These are phyloP conservation scores for Clarias macrocephalus DNA, from an alignment of 2,113 vertebrate species.

Conservation along the genomic window DNA sequence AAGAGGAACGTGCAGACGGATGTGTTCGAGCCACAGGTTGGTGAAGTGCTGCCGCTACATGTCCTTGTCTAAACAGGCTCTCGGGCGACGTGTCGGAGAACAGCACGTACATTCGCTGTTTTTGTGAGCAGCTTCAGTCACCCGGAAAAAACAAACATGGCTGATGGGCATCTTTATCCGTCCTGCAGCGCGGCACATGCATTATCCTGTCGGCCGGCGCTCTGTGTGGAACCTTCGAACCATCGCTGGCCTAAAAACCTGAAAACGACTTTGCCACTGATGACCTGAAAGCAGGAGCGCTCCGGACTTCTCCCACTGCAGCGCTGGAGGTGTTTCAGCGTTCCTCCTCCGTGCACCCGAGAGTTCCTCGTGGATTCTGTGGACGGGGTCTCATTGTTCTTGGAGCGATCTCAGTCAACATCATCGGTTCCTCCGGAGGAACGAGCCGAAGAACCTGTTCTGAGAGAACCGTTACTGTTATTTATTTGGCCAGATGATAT, in stretches of 20 bases:
- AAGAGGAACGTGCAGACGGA: background rate
- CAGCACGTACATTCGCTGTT: background rate
- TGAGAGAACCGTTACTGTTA: background rate
- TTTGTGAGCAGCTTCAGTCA: conserved; percentile 36
- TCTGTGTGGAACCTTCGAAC: conserved; percentile 37
- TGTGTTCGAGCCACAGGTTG: conserved; percentile 30
- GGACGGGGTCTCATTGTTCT: background rate
- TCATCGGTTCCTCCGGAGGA: background rate
- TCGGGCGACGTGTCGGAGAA: conserved; percentile 13
- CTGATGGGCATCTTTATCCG: conserved; percentile 56
- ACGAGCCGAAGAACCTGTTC: background rate
- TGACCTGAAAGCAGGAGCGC: background rate
- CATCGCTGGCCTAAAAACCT: conserved; percentile 49
- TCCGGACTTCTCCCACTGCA: background rate
- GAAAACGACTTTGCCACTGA: conserved; percentile 60
- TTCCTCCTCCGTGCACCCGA: background rate
- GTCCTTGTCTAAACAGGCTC: conserved; percentile 35
- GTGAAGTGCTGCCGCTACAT: conserved; percentile 3
- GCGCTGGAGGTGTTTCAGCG: background rate
- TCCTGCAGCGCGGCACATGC: conserved; percentile 51
- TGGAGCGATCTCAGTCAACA: background rate
- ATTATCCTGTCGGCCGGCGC: conserved; percentile 48
- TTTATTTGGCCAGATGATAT: background rate
- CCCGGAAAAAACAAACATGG: conserved; percentile 45
- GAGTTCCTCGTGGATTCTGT: background rate